Evolutionary conservation across 2,888 invertebrate genomes (phyloP), one percentile per base, ranked within the genome.

Genomic region (Dexiosoma caninum): DNA sequence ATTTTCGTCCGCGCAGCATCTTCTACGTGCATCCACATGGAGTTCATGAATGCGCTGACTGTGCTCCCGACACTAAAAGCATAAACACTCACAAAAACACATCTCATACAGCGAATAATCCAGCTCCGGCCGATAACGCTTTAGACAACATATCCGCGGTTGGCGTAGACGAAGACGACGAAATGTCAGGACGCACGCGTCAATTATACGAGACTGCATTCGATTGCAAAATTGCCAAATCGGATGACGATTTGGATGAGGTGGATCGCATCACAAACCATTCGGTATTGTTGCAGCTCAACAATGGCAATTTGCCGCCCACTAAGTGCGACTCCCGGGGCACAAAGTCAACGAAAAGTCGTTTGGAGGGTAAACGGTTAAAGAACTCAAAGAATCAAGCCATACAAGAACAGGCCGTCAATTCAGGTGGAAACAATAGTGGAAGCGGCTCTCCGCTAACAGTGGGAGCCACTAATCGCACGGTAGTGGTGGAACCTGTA

Each of bases 161-260:
- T 40, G 66, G 14, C 3, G 40, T 40, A 67, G 85, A 84, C 40
- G 85, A 85, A 51, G 91, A 90, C 44, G 90, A 90, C 85, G 91
- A 91, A 76, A 92, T 92, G 91, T 92, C 92, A 12, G 85, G 86
- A 32, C 91, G 93, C 74, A 92, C 93, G 89, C 93, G 95, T 86
- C 95, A 95, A 90, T 93, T 96, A 71, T 96, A 96, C 90, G 96
- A 96, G 91, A 96, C 96, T 72, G 96, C 96, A 76, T 96, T 96
- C 90, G 96, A 96, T 90, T 95, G 95, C 90, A 95, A 95, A 90
- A 94, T 96, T 86, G 94, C 94, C 87, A 94, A 95, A 83, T 95
- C 95, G 8, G 94, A 94, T 85, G 94, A 94, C 85, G 94, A 94
- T 84, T 95, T 96, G 84, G 92, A 96, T 87, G 95, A 96, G 86